Evolutionary conservation across 1,140 invertebrate genomes (phyloP).

Genomic region (Drosophila albomicans): DNA sequence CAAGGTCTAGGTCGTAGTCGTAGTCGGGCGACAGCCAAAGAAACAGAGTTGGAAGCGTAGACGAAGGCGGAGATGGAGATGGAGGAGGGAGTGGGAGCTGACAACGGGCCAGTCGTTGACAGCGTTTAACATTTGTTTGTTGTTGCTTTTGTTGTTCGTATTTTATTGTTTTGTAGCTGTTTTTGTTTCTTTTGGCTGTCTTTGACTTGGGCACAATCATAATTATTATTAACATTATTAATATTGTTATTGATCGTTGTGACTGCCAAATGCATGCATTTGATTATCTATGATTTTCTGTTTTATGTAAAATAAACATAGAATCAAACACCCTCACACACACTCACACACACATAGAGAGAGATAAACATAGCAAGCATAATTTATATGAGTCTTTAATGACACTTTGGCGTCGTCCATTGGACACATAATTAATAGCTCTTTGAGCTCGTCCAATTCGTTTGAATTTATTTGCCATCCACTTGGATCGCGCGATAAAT

Average conservation of each 20-base stretch:
- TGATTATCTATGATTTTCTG: constrained; percentile 25
- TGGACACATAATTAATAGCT: constrained; percentile 53
- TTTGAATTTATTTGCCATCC: constrained; percentile 51
- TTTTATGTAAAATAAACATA: constrained; percentile 21
- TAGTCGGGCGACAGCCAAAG: constrained; percentile 30
- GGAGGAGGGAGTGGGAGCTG: background rate
- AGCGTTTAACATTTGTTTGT: constrained; percentile 55
- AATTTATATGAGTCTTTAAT: constrained; percentile 52
- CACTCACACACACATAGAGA: background rate
- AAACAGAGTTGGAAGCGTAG: background rate
- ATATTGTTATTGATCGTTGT: constrained; percentile 36
- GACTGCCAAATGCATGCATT: constrained; percentile 30
- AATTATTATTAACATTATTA: constrained; percentile 50
- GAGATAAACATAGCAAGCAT: constrained; percentile 8
- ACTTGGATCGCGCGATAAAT: constrained; percentile 52
- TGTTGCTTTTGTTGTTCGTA: constrained; percentile 14
- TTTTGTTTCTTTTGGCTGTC: constrained; percentile 26
- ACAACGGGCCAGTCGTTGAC: constrained; percentile 61
- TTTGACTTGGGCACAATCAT: constrained; percentile 44
- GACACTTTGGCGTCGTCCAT: constrained; percentile 18
- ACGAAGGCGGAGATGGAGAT: background rate
- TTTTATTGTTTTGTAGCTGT: constrained; percentile 12
- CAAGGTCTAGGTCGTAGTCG: constrained; percentile 74
- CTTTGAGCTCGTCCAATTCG: constrained; percentile 32
- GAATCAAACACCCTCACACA: background rate